Evolutionary conservation across 2,888 invertebrate genomes (phyloP).

Genomic region (Eristalis pertinax): DNA sequence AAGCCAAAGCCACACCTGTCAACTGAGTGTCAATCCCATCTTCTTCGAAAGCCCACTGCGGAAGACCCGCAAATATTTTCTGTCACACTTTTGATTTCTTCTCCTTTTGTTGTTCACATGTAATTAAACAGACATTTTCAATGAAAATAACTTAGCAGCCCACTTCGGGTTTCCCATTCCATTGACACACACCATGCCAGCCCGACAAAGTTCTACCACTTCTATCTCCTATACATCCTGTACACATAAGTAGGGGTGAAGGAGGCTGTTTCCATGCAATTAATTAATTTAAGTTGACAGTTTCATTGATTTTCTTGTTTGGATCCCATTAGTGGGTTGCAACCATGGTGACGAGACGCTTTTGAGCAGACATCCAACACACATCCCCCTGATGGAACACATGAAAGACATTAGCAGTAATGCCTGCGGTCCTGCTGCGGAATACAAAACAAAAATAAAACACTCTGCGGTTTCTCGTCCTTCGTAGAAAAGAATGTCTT

Average conservation of each 20-base stretch:
- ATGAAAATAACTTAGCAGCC: neutral
- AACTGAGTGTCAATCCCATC: neutral
- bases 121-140: neutral
- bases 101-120: neutral
- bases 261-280: slow-evolving; percentile 53
- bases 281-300: slow-evolving; percentile 71
- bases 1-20: neutral
- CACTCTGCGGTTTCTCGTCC: slow-evolving; percentile 24
- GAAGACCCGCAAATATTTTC: neutral
- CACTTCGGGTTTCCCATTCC: neutral
- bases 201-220: neutral
- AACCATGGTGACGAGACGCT: slow-evolving; percentile 47
- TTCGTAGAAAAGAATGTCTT: slow-evolving; percentile 37
- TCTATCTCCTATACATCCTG: neutral
- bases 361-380: slow-evolving; percentile 22
- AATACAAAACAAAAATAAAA: slow-evolving; percentile 27
- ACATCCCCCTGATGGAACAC: slow-evolving; percentile 19
- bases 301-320: slow-evolving; percentile 64
- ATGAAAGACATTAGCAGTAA: slow-evolving; percentile 50
- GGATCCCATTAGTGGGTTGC: slow-evolving; percentile 43
- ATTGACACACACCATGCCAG: slow-evolving; percentile 1
- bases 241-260: neutral
- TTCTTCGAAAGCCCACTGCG: neutral
- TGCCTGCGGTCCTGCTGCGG: slow-evolving; percentile 21
- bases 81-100: neutral